phyloP scores from a whole-genome alignment of 2,113 vertebrate species.

The Macaca nemestrina region DNA sequence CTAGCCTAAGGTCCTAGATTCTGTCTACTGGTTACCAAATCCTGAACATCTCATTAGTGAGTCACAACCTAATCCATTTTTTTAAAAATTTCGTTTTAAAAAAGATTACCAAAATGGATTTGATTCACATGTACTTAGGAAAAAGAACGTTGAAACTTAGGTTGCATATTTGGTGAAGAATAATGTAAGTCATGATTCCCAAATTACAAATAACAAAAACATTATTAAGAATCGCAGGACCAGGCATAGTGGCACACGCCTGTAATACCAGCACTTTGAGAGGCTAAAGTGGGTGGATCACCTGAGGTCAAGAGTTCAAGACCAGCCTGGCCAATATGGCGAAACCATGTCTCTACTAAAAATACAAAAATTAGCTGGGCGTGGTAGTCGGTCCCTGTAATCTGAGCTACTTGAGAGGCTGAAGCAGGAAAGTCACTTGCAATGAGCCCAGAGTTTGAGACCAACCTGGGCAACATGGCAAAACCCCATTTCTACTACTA shows the following conservation, averaged over 20 bases:
- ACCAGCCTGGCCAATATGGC: no score
- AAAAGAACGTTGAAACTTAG: not conserved
- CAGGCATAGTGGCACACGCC: no score
- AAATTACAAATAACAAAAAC: constrained; percentile 17
- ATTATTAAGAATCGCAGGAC: not conserved
- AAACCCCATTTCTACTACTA: no score
- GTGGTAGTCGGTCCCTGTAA: not conserved
- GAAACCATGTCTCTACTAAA: no score
- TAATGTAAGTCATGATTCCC: not conserved
- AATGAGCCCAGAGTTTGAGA: no score
- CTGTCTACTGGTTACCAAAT: constrained; percentile 43
- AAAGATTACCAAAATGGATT: constrained; percentile 21
- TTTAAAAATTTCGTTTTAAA: not conserved
- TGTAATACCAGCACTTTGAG: no score
- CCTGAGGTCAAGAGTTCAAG: no score
- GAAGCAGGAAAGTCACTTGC: no score
- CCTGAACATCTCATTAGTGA: constrained; percentile 21
- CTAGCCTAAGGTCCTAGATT: not conserved
- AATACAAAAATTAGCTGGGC: not conserved
- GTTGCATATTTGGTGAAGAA: not conserved
- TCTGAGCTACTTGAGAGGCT: not conserved
- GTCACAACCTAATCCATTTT: constrained; percentile 22
- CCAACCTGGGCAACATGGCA: no score
- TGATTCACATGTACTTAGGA: not conserved
- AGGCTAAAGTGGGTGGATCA: no score